A percentile compares a stretch with the other conserved stretches of the same genome.
phyloP scores from a whole-genome alignment of 2,888 invertebrate species.

The Amphipyra berbera region DNA sequence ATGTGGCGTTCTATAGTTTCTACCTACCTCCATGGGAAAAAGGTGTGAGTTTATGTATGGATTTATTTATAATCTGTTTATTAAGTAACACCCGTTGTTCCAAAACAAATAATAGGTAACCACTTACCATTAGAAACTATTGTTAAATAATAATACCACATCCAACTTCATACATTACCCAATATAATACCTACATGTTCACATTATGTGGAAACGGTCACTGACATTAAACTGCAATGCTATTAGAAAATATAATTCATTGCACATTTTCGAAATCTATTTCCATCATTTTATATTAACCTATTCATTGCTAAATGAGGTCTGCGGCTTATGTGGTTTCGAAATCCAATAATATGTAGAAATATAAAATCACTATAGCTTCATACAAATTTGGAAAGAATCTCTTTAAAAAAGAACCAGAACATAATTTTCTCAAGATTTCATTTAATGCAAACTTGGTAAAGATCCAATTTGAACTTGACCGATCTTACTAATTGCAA shows the following conservation, averaged over 20 bases:
- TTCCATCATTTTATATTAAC: constrained; percentile 24
- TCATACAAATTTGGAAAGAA: too few relatives aligned
- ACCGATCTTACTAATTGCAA: constrained; percentile 55
- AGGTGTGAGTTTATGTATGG: too few relatives aligned
- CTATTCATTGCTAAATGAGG: constrained; percentile 37
- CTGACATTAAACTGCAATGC: constrained; percentile 14
- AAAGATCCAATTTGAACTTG: constrained; percentile 58
- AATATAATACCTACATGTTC: too few relatives aligned
- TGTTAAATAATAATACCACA: too few relatives aligned
- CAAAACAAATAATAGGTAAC: too few relatives aligned
- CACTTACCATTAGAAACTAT: too few relatives aligned
- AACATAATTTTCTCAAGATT: constrained; percentile 45
- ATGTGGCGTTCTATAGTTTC: too few relatives aligned
- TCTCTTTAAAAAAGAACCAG: constrained; percentile 4
- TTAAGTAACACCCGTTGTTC: too few relatives aligned
- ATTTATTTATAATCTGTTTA: too few relatives aligned
- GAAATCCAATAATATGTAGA: constrained; percentile 33
- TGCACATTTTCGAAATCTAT: constrained; percentile 17
- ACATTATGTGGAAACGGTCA: neutral
- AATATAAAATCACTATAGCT: constrained; percentile 3
- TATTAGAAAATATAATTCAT: constrained; percentile 1
- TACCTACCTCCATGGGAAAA: too few relatives aligned
- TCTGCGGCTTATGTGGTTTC: constrained; percentile 20
- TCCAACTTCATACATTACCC: too few relatives aligned
- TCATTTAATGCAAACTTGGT: constrained; percentile 45